These are phyloP conservation scores for Acleris holmiana DNA, from an alignment of 2,888 invertebrate genomes.

Conservation along the genomic window DNA sequence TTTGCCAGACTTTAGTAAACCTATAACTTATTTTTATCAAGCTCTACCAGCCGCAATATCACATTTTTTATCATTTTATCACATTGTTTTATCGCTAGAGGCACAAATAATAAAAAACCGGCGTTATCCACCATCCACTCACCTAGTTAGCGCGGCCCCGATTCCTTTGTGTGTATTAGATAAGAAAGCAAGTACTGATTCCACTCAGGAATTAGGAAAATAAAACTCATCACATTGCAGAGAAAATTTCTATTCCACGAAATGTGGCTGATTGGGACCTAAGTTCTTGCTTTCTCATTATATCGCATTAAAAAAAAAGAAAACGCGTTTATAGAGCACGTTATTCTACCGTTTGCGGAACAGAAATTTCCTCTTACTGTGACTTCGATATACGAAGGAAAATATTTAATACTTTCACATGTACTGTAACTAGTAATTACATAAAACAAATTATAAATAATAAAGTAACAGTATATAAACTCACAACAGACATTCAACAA, in stretches of 20 bases:
- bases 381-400: constrained; percentile 45
- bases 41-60: constrained; percentile 29
- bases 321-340: constrained; percentile 50
- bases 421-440: constrained; percentile 16
- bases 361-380: constrained; percentile 82
- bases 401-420: constrained; percentile 38
- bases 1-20: background rate
- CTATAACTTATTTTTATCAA: constrained; percentile 8
- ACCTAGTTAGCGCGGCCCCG: constrained; percentile 67
- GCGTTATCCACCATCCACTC: constrained; percentile 62
- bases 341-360: constrained; percentile 76
- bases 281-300: constrained; percentile 79
- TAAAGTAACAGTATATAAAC: constrained; percentile 38
- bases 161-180: constrained; percentile 68
- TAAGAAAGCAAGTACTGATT: constrained; percentile 82
- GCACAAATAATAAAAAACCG: constrained; percentile 64
- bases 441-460: constrained; percentile 31
- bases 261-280: constrained; percentile 47
- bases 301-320: constrained; percentile 41
- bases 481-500: constrained; percentile 56
- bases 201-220: constrained; percentile 53
- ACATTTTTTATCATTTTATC: constrained; percentile 12
- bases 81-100: constrained; percentile 18
- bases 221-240: constrained; percentile 71
- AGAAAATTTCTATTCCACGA: constrained; percentile 84